Base-by-base conservation (phyloP, 2,113 vertebrate genomes). In the Melanostigma gelatinosum region DNA sequence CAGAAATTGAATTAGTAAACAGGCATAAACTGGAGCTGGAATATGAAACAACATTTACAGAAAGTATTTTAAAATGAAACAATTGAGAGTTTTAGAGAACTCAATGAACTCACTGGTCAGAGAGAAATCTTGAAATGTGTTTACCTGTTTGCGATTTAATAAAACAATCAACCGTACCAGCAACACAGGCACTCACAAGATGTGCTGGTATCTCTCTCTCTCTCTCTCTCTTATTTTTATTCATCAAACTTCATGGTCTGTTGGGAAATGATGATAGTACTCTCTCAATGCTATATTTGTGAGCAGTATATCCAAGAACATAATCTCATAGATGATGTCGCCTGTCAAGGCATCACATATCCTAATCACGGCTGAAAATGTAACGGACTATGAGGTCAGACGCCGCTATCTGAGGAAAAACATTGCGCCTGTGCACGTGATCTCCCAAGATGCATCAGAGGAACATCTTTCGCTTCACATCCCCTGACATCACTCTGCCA, bases 401-500 rank as follows among this genome's bases (percentile, higher is more conserved):
- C 24, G 38, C 32, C 38, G 72, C 62, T 13, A 34, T 74, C 62
- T 72, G 57, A 29, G 10, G 10, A 24, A 61, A 75, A 84, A 58
- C 71, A 40, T 12, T 18, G 36, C 13, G 42, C 42, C 50, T 77
- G 52, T 77, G 65, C 72, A 64, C 80, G 77, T 69, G 72, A 69
- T 85, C 85, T 85, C 79, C 60, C 44, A 64, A 70, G 64, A 72
- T 78, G 76, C 83, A 83, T 78, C 68, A 60, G 44, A 72, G 62
- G 18, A 73, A 15, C 74, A 42, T 79, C 67, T 62, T 60, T 58
- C 58, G 55, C 76, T 34, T 65, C 77, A 82, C 55, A 76, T 77
- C 78, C 57, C n/a, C 24, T 82, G 82, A 87, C 79, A 69, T 79
- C 82, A 68, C 77, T 83, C 72, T 66, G 64, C 67, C 34, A n/a